Conservation (phyloP, 2,888 invertebrate species). For the Caenorhabditis sp. region DNA sequence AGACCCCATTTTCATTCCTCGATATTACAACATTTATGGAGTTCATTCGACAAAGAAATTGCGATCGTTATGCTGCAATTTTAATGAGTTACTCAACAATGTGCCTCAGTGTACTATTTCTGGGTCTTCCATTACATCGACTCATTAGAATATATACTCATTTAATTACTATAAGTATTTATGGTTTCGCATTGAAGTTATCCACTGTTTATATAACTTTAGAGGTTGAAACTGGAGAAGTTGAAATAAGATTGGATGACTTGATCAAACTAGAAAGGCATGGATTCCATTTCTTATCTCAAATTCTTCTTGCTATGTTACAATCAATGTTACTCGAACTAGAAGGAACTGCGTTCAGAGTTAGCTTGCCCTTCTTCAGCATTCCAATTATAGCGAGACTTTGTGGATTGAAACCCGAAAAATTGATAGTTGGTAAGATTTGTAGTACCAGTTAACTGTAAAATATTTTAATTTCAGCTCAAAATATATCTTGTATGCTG, state of each 20-base stretch:
- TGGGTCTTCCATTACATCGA: conserved; percentile 73
- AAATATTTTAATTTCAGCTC: conserved; percentile 66
- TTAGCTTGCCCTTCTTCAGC: conserved; percentile 73
- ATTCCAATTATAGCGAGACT: conserved; percentile 74
- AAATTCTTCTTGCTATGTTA: conserved; percentile 42
- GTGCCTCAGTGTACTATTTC: conserved; percentile 73
- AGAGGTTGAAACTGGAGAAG: conserved; percentile 61
- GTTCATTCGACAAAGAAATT: conserved; percentile 62
- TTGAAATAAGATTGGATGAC: conserved; percentile 62
- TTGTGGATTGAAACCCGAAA: conserved; percentile 72
- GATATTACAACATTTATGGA: conserved; percentile 62
- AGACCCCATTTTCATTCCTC: conserved; percentile 44
- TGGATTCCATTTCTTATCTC: conserved; percentile 63
- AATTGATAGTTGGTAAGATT: conserved; percentile 25
- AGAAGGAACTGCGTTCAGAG: conserved; percentile 70
- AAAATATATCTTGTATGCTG: conserved; percentile 73
- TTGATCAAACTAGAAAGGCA: conserved; percentile 68
- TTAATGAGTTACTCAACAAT: conserved; percentile 72
- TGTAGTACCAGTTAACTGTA: too few species aligned
- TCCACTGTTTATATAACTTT: conserved; percentile 73
- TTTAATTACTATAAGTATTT: conserved; percentile 72
- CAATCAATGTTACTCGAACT: conserved; percentile 72
- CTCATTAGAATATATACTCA: conserved; percentile 75
- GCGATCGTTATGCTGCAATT: conserved; percentile 60
- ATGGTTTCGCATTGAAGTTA: conserved; percentile 73